Conservation (phyloP, 2,797 vertebrate genomes). For the Lepus oiostolus region DNA sequence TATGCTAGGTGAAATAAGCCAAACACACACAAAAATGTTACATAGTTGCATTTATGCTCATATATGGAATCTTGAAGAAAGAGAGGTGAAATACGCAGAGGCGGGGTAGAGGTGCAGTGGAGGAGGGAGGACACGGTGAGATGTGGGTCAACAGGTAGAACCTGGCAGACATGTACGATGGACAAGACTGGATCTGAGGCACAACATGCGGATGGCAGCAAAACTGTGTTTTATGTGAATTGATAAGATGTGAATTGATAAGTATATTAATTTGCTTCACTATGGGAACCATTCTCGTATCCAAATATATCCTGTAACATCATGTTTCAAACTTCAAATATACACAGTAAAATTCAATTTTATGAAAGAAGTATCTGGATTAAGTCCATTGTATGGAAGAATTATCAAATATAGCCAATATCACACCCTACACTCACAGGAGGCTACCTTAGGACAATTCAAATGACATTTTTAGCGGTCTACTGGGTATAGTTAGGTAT, state of each 20-base stretch:
- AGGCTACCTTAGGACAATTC: conserved; percentile 19
- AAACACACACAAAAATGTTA: background rate
- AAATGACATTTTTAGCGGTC: background rate
- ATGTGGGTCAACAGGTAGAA: background rate
- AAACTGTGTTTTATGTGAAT: background rate
- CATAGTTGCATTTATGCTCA: background rate
- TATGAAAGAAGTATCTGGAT: background rate
- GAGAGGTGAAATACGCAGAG: background rate
- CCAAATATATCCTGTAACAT: background rate
- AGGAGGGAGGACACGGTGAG: background rate
- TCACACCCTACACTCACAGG: background rate
- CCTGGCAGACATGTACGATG: background rate
- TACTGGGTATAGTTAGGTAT: background rate
- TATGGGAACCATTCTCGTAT: background rate
- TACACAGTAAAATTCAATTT: background rate
- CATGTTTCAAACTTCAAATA: background rate
- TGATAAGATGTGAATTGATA: background rate
- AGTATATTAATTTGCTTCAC: background rate
- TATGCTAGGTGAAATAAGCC: background rate
- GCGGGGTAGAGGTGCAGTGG: no score
- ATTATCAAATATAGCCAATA: background rate
- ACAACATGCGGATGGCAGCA: background rate
- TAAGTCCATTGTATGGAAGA: background rate
- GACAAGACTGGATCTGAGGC: background rate
- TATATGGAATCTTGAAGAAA: background rate